Conservation (phyloP, 2,113 vertebrate genomes). For the Thunnus thynnus region DNA sequence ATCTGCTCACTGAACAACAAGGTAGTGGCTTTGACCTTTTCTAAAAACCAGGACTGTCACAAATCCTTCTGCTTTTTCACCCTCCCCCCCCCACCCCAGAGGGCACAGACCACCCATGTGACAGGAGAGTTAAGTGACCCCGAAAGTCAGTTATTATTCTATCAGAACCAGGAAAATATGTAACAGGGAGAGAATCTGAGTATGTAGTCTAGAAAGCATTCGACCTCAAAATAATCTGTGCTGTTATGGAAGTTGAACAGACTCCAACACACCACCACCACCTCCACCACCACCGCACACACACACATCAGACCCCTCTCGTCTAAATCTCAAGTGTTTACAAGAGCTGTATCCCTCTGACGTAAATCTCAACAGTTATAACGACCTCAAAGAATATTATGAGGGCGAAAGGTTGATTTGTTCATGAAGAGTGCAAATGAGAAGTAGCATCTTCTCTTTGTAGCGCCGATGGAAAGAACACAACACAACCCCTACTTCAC, state of each 20-base stretch:
- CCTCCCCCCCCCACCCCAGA: background rate
- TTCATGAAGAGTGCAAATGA: background rate
- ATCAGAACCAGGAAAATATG: background rate
- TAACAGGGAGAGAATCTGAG: background rate
- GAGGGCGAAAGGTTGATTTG: constrained; percentile 5
- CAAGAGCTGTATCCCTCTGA: constrained; percentile 1
- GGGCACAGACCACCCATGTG: constrained; percentile 26
- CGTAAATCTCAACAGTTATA: background rate
- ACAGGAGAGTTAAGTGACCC: constrained; percentile 13
- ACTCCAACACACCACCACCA: background rate
- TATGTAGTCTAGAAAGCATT: background rate
- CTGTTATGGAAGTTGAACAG: background rate
- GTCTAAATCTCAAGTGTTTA: constrained; percentile 26
- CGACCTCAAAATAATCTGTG: background rate
- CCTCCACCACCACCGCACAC: too few species aligned
- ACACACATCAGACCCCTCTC: background rate
- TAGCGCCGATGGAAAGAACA: background rate
- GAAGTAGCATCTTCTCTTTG: background rate
- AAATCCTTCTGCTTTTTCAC: constrained; percentile 32
- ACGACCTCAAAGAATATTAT: background rate
- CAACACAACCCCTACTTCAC: constrained; percentile 15
- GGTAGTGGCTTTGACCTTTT: too few species aligned
- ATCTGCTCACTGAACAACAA: background rate
- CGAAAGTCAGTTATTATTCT: background rate
- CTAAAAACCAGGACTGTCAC: background rate